A percentile compares a stretch with the other conserved stretches of the same genome.
Evolutionary conservation across 2,113 vertebrate species (phyloP).

Genomic region (Heterocephalus glaber): DNA sequence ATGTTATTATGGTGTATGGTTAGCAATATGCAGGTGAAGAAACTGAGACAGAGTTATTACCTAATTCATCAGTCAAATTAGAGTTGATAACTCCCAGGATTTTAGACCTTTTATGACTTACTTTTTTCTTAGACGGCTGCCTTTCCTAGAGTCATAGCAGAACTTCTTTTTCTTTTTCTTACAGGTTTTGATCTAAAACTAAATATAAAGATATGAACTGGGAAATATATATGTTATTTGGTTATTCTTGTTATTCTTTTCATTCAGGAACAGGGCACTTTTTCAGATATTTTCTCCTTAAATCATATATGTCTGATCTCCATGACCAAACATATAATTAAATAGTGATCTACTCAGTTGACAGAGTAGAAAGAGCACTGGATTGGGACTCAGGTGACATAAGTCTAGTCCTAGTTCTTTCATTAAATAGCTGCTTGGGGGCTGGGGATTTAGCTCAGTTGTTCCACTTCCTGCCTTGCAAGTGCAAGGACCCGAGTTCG

Average conservation of each 20-base stretch:
- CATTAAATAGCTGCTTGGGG: neutral
- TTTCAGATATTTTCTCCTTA: constrained; percentile 12
- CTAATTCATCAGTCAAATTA: constrained; percentile 39
- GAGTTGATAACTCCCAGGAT: neutral
- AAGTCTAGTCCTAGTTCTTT: constrained; percentile 8
- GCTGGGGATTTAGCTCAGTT: too few relatives aligned
- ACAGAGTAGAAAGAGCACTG: neutral
- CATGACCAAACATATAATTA: constrained; percentile 7
- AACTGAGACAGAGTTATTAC: neutral
- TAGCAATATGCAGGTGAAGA: neutral
- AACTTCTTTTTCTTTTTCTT: neutral
- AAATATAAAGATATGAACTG: neutral
- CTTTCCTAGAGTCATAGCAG: neutral
- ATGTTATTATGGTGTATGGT: neutral
- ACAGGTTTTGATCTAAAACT: constrained; percentile 29
- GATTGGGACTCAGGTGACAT: neutral
- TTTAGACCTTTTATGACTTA: neutral
- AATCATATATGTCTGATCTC: neutral
- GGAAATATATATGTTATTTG: neutral
- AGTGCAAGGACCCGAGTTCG: too few relatives aligned
- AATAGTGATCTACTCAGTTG: neutral
- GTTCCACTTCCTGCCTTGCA: too few relatives aligned
- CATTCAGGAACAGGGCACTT: neutral
- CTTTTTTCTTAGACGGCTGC: neutral
- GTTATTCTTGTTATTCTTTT: constrained; percentile 23